Evolutionary conservation across 2,113 vertebrate species (phyloP).

Genomic region (Erinaceus europaeus): DNA sequence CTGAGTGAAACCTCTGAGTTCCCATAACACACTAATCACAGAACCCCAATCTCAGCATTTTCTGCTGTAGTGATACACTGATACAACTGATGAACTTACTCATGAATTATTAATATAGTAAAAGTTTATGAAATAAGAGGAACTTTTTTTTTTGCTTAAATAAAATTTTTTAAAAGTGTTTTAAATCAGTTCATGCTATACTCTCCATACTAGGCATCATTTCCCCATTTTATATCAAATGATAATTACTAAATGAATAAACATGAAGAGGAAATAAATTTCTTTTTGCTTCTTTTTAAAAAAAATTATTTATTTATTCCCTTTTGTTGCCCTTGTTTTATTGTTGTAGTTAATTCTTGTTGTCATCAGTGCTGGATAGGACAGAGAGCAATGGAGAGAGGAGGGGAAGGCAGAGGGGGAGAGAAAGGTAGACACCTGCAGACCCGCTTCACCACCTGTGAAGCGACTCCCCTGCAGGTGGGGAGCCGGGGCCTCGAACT

Average conservation of each 20-base stretch:
- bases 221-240: constrained; percentile 40
- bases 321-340: too few relatives aligned
- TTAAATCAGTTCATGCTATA: background rate
- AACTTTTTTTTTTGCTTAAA: background rate
- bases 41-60: too few relatives aligned
- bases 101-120: background rate
- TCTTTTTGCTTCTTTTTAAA: too few relatives aligned
- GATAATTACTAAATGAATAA: background rate
- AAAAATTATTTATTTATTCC: too few relatives aligned
- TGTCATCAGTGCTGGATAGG: too few relatives aligned
- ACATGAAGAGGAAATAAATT: background rate
- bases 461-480: too few relatives aligned
- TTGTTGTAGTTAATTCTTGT: too few relatives aligned
- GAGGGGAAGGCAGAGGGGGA: too few relatives aligned
- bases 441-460: too few relatives aligned
- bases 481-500: too few relatives aligned
- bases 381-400: too few relatives aligned
- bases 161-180: constrained; percentile 7
- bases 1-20: background rate
- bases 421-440: too few relatives aligned
- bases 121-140: background rate
- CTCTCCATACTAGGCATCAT: background rate
- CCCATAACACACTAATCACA: background rate
- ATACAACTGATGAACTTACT: background rate
- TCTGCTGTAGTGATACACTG: background rate